Conservation (phyloP, 1,140 invertebrate species). For the Ylistrum balloti region DNA sequence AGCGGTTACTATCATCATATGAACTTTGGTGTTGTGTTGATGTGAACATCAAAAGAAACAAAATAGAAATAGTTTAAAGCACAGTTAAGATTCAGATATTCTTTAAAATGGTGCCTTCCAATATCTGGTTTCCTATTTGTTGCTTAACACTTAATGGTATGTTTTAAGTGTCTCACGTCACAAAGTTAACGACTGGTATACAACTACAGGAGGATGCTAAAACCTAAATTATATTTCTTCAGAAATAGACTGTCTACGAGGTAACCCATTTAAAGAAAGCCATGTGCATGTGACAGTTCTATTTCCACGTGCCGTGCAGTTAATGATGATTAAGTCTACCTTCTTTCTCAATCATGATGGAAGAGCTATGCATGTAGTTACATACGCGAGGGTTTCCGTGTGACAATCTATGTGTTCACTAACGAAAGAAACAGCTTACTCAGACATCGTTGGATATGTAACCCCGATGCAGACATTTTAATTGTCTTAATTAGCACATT, state of each 20-base stretch:
- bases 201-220: neutral
- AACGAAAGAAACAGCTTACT: neutral
- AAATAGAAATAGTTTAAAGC: too few species aligned
- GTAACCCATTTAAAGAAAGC: neutral
- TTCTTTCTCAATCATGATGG: neutral
- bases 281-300: neutral
- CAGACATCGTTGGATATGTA: neutral
- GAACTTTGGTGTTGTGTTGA: too few species aligned
- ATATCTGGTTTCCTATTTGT: too few species aligned
- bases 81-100: too few species aligned
- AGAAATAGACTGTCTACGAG: neutral
- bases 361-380: neutral
- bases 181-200: neutral
- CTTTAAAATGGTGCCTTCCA: too few species aligned
- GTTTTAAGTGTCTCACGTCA: neutral
- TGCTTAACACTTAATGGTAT: too few species aligned
- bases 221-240: neutral
- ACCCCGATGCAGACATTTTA: neutral
- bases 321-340: slow-evolving; percentile 22
- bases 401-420: neutral
- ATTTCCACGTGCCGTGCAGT: neutral
- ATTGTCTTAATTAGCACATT: neutral
- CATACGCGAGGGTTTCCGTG: neutral
- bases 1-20: too few species aligned
- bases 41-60: too few species aligned